These are phyloP conservation scores for Prionailurus bengalensis DNA, from an alignment of 2,113 vertebrate species.

Conservation along the genomic window DNA sequence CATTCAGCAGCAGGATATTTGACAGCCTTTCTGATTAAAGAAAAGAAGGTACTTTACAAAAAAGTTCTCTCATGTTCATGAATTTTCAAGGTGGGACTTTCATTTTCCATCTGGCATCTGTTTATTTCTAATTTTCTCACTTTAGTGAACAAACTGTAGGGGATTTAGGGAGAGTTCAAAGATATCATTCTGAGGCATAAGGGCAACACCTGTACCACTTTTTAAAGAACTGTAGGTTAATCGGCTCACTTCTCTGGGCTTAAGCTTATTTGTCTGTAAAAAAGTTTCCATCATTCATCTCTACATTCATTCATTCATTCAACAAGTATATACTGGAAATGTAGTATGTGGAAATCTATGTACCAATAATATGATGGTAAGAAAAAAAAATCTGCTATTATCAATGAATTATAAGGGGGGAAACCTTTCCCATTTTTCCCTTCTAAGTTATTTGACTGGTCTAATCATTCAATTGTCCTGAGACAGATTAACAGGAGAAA, in stretches of 20 bases:
- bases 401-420: background rate
- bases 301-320: background rate
- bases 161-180: background rate
- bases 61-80: background rate
- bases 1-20: background rate
- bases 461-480: background rate
- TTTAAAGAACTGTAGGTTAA: background rate
- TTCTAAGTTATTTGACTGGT: background rate
- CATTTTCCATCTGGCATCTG: background rate
- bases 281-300: background rate
- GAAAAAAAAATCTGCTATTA: background rate
- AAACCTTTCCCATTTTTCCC: background rate
- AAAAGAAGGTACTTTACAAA: background rate
- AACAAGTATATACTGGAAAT: background rate
- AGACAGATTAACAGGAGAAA: background rate
- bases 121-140: conserved; percentile 37
- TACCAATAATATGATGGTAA: background rate
- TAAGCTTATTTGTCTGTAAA: background rate
- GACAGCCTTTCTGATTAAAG: background rate
- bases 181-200: background rate
- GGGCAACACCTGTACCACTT: too few species aligned
- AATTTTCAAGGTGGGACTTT: background rate
- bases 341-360: background rate
- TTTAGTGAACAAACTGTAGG: background rate
- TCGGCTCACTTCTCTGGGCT: background rate